Conservation (phyloP, 1,140 invertebrate species). For the Drosophila persimilis region DNA sequence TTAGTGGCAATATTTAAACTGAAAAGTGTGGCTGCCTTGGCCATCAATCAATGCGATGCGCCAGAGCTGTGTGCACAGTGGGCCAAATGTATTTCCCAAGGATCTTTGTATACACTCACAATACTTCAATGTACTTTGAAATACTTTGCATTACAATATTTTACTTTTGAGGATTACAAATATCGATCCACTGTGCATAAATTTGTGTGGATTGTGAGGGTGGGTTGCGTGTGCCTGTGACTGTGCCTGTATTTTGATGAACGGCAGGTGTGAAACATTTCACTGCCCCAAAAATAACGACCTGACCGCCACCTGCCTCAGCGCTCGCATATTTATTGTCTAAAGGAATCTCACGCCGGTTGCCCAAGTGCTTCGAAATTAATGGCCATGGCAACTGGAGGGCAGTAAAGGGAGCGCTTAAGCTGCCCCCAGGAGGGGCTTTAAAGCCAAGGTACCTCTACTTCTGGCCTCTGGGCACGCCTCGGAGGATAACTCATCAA, state of each 20-base stretch:
- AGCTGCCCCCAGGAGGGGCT: slow-evolving; percentile 17
- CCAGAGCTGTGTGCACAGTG: no score
- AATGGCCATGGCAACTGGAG: slow-evolving; percentile 54
- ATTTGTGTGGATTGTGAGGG: background rate
- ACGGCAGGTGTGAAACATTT: slow-evolving; percentile 54
- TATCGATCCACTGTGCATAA: slow-evolving; percentile 12
- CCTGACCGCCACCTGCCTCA: slow-evolving; percentile 20
- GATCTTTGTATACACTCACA: no score
- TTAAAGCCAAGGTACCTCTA: slow-evolving; percentile 39
- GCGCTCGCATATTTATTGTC: slow-evolving; percentile 55
- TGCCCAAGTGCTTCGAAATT: slow-evolving; percentile 45
- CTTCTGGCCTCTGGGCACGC: slow-evolving; percentile 2
- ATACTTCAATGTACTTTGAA: no score
- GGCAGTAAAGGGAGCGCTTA: slow-evolving; percentile 27
- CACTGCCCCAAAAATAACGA: slow-evolving; percentile 52
- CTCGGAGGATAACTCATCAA: background rate
- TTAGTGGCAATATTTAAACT: no score
- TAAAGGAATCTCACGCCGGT: slow-evolving; percentile 45
- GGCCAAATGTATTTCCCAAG: no score
- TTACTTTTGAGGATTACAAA: no score
- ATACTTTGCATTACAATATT: no score
- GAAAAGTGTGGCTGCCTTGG: no score
- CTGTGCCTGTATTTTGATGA: slow-evolving; percentile 30
- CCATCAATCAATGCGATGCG: no score
- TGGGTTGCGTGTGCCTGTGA: background rate